Percentiles rank a stretch among this genome's conserved stretches.
phyloP scores from a whole-genome alignment of 2,888 invertebrate species.

The Zygogramma bicolorata region DNA sequence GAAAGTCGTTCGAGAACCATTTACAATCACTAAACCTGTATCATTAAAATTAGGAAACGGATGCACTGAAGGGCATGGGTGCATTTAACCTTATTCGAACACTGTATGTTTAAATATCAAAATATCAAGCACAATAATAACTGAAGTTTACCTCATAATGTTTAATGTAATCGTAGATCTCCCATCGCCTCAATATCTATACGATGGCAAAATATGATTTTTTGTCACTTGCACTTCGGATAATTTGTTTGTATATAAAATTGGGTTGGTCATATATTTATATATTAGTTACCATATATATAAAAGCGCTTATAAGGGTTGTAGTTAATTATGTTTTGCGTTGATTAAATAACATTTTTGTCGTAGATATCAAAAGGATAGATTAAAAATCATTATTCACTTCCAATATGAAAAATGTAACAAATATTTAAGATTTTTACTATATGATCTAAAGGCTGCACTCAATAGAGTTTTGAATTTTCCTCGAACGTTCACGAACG shows the following conservation, averaged over 20 bases:
- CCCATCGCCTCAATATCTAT: constrained; percentile 25
- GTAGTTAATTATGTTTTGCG: constrained; percentile 47
- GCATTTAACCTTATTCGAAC: constrained; percentile 28
- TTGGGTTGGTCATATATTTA: constrained; percentile 58
- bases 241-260: constrained; percentile 41
- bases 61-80: not conserved
- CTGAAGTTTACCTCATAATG: constrained; percentile 47
- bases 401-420: constrained; percentile 55
- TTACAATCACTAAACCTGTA: constrained; percentile 5
- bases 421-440: constrained; percentile 60
- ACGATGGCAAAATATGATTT: constrained; percentile 8
- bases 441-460: constrained; percentile 65
- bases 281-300: constrained; percentile 62
- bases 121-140: constrained; percentile 53
- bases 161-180: constrained; percentile 9
- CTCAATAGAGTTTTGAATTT: constrained; percentile 53
- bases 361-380: constrained; percentile 42
- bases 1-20: not conserved
- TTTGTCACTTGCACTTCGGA: constrained; percentile 21
- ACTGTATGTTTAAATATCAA: constrained; percentile 44
- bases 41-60: constrained; percentile 2
- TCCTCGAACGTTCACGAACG: constrained; percentile 13
- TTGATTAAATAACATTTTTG: constrained; percentile 38
- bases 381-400: constrained; percentile 48
- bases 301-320: constrained; percentile 55